Percentiles rank a stretch among this genome's conserved stretches.
Evolutionary conservation across 1,140 invertebrate genomes (phyloP).

Genomic region (Zaprionus gabonicus): DNA sequence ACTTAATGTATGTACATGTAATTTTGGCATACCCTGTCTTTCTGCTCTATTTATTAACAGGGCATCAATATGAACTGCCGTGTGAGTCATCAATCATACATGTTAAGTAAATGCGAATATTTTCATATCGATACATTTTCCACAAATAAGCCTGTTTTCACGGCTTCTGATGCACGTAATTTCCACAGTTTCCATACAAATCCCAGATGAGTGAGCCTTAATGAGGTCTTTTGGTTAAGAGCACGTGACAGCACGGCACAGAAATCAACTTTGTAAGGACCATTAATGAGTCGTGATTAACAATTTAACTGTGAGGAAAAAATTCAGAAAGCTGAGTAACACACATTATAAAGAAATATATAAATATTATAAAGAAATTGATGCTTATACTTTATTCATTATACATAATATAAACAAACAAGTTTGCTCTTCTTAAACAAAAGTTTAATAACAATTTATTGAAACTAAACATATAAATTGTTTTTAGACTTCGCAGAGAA

Average conservation of each 20-base stretch:
- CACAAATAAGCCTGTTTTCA: constrained; percentile 8
- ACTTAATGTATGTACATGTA: too few species aligned
- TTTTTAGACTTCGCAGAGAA: not conserved
- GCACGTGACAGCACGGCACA: not conserved
- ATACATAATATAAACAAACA: not conserved
- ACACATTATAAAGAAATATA: too few species aligned
- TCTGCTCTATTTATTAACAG: not conserved
- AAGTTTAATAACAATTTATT: not conserved
- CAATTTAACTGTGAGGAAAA: too few species aligned
- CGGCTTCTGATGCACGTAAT: not conserved
- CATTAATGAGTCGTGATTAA: too few species aligned
- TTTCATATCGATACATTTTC: not conserved
- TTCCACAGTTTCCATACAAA: not conserved
- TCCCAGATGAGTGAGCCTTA: not conserved
- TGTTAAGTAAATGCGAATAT: not conserved
- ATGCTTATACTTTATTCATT: too few species aligned
- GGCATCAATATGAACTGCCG: constrained; percentile 2
- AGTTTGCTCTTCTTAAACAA: not conserved
- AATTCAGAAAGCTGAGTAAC: too few species aligned
- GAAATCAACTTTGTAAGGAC: too few species aligned
- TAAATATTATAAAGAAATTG: too few species aligned
- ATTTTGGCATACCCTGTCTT: not conserved
- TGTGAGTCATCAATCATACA: constrained; percentile 8
- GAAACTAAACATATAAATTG: not conserved
- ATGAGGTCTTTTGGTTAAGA: not conserved